Base-by-base conservation (phyloP, 1,140 invertebrate genomes). In the Magallana ariakensis region DNA sequence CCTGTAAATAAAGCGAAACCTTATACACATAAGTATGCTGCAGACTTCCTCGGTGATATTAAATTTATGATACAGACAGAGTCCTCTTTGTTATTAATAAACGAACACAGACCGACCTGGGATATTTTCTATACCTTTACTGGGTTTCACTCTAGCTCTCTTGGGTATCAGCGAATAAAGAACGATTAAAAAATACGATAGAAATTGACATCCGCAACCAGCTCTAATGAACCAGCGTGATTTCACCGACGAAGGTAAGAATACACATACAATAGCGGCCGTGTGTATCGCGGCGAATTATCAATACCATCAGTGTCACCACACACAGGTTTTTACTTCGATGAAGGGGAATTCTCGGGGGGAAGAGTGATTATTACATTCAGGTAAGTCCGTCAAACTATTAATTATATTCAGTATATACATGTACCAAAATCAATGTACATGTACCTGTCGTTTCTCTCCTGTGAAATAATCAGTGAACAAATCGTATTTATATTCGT, bases 21-120 rank as follows among this genome's bases (percentile, higher is more conserved):
- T 16, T 1, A n/a, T 60, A 33, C 33, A 22, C 33, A 11, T 46
- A 46, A 46, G 33, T 46, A 46, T 46, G 5, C 33, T 46, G 33
- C 10, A 75, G 13, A 75, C 66, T 75, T 75, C 66, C 66, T 10
- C 15, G 22, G 22, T 26, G 22, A 75, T 75, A 26, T 26, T 26
- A 13, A 13, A 75, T 75, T 75, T 75, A 75, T 75, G 66, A 26
- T 75, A 26, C 33, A 75, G 22, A 75, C 33, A 75, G 22, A 75
- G 22, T 22, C 33, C 5, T 60, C 22, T 75, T 75, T 75, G 66
- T 75, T 75, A 13, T 6, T 9, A 75, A 11, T 75, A 26, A 75
- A 26, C 11, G 10, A 22, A 70, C 11, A 70, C 10, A 70, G 15
- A 70, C 19, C 19, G 26, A 70, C 7, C 10, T 19, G 22, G 22